Evolutionary conservation across 2,888 invertebrate species (phyloP).

Genomic region (Aspidiotus rigidus): DNA sequence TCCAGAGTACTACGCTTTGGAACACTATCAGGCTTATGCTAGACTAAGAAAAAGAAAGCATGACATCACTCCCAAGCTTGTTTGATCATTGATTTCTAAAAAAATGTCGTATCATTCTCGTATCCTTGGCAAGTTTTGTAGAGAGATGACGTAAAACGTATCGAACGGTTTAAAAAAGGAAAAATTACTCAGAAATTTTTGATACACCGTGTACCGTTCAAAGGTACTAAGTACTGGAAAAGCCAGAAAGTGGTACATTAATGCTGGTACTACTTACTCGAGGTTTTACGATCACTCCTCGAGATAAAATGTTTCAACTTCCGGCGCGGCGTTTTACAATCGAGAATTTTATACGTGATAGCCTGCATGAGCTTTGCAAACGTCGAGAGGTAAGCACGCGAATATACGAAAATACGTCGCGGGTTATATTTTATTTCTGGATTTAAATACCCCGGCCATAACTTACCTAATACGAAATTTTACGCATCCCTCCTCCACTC

Average conservation of each 20-base stretch:
- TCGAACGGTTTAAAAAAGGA: background rate
- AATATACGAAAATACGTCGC: background rate
- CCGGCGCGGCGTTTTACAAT: background rate
- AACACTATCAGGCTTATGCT: no score
- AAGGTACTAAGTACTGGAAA: background rate
- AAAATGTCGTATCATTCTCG: background rate
- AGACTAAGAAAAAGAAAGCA: no score
- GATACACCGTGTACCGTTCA: no score
- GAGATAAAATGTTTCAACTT: background rate
- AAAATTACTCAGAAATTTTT: background rate
- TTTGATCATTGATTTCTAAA: no score
- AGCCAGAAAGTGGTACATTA: background rate
- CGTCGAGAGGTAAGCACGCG: slow-evolving; percentile 6
- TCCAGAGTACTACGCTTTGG: no score
- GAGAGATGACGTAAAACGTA: background rate
- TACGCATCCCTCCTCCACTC: background rate
- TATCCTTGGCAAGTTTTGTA: background rate
- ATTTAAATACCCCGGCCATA: background rate
- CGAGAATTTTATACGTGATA: background rate
- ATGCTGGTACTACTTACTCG: background rate
- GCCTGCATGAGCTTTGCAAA: background rate
- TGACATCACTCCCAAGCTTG: no score
- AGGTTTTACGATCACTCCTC: background rate
- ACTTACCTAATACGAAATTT: no score
- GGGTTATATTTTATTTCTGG: background rate